Percentiles rank a stretch among this genome's conserved stretches.
Conservation (phyloP, 2,888 invertebrate genomes). For the Drosophila anomalata region DNA sequence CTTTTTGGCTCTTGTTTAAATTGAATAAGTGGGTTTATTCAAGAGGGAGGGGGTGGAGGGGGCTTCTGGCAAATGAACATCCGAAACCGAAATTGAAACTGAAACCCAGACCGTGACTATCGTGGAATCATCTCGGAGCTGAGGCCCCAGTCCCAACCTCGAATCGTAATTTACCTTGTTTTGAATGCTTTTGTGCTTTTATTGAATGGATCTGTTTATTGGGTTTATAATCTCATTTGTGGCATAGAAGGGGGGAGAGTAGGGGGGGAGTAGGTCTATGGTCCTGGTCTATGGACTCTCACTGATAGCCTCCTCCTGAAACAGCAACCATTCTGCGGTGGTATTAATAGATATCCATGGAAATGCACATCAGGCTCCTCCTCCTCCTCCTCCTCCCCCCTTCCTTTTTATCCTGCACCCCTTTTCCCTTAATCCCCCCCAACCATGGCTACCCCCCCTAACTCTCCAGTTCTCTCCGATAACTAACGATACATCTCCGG, state of each 20-base stretch:
- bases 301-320: not conserved
- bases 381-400: not conserved
- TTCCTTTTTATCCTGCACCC: not conserved
- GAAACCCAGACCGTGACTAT: not conserved
- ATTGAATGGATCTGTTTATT: conserved; percentile 9
- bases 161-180: not conserved
- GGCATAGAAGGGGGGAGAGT: not conserved
- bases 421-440: not conserved
- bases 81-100: not conserved
- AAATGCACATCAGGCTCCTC: conserved; percentile 4
- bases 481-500: not conserved
- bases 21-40: not conserved
- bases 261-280: not conserved
- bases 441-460: not conserved
- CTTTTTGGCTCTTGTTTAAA: not conserved
- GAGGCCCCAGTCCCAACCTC: not conserved
- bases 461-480: not conserved
- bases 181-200: not conserved
- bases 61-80: not conserved
- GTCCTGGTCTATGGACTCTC: not conserved
- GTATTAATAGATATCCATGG: conserved; percentile 29
- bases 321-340: not conserved
- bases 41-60: not conserved
- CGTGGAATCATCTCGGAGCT: not conserved
- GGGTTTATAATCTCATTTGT: conserved; percentile 16